Base-by-base conservation (phyloP, 1,140 invertebrate genomes). In the Diorhabda elongata region DNA sequence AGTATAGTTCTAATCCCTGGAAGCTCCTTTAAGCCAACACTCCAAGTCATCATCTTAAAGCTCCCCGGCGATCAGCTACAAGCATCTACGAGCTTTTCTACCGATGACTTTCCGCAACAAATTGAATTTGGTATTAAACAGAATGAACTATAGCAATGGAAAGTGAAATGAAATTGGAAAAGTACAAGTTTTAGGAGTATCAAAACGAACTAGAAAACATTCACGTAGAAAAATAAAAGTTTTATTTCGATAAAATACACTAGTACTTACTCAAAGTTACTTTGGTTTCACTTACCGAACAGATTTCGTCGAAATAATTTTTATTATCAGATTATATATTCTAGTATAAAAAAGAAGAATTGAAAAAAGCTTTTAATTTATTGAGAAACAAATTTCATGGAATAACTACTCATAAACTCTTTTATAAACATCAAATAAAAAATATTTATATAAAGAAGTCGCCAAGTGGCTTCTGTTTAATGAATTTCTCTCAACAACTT, bases 1-100 rank as follows among this genome's bases (percentile, higher is more conserved):
- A 69, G 62, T 63, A 59, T 64, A 63, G 60, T 69, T 52, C 57
- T 69, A 69, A 69, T 69, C 45, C 62, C 58, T 61, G n/a, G 60
- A 69, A 62, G 44, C 64, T 64, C 44, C 9, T 42, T 62, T 44
- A 62, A 44, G 43, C 68, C 59, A 45, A 44, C 58, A 69, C 67
- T 59, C 47, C 26, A 45, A 42, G 60, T 58, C 42, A 64, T 69
- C 61, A 65, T 65, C 61, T 59, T 69, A 64, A 62, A 64, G 67
- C 64, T 45, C 58, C 47, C 56, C 60, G 52, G 64, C 60, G 52
- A 60, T 69, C 68, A 69, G 61, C 68, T 64, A n/a, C 61, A 43
- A 5, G 7, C 2, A 8, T 62, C 61, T 44, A 42, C 8, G 42
- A 44, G 43, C 41, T 43, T 42, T n/a, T 62, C 44, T 62, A 5